A percentile compares a stretch with the other conserved stretches of the same genome.
Evolutionary conservation across 2,113 vertebrate genomes (phyloP).

Genomic region (Heloderma charlesbogerti): DNA sequence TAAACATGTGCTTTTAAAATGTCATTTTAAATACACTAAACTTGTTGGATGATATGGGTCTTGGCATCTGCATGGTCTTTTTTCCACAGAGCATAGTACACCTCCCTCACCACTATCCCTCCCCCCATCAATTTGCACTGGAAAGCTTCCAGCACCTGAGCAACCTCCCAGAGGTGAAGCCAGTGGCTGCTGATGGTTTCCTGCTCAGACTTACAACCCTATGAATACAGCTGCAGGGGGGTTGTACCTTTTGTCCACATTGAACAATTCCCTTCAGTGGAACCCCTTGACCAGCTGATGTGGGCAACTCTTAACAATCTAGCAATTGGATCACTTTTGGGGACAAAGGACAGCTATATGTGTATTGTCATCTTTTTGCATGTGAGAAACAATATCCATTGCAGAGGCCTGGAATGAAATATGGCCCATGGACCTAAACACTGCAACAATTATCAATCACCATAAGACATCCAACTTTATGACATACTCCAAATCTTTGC

Average conservation of each 20-base stretch:
- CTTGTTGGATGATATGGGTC: not conserved
- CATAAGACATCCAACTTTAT: not conserved
- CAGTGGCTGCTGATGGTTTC: not conserved
- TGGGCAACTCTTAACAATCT: not conserved
- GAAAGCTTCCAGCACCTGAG: not conserved
- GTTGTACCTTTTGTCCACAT: not conserved
- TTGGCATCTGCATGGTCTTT: not conserved
- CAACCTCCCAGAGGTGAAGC: not conserved
- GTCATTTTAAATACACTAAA: not conserved
- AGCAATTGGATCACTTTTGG: not conserved
- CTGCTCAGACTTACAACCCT: not conserved
- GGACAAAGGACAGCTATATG: not conserved
- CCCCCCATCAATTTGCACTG: not conserved
- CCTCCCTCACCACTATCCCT: not conserved
- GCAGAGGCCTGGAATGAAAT: not conserved
- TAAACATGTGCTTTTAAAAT: not conserved
- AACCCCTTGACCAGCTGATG: not conserved
- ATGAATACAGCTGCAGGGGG: not conserved
- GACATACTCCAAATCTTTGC: not conserved
- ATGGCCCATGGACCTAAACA: not conserved
- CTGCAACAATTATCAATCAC: not conserved
- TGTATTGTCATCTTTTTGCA: not conserved
- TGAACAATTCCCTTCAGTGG: not conserved
- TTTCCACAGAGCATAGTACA: not conserved
- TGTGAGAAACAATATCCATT: not conserved